Evolutionary conservation across 2,888 invertebrate species (phyloP).

Genomic region (Amblyjoppa fuscipennis): DNA sequence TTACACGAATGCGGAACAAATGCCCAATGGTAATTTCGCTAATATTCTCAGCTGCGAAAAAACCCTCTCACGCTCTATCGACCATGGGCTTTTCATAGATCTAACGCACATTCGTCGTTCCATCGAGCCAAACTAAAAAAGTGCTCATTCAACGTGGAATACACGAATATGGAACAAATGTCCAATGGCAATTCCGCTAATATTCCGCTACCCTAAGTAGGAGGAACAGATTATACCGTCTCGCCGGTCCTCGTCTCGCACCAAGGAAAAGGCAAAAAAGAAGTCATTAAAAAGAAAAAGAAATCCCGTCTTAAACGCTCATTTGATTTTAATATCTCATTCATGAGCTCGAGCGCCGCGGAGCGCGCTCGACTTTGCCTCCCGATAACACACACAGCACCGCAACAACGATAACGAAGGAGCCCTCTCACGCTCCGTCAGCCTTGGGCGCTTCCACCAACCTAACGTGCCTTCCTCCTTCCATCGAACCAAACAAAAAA

Average conservation of each 20-base stretch:
- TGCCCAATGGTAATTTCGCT: too few relatives aligned
- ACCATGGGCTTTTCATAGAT: too few relatives aligned
- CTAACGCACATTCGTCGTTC: too few relatives aligned
- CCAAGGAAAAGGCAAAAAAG: conserved; percentile 33
- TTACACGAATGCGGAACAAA: too few relatives aligned
- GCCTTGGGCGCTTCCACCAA: neutral
- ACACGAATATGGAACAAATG: too few relatives aligned
- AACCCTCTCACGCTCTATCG: too few relatives aligned
- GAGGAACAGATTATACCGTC: conserved; percentile 56
- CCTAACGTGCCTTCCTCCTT: too few relatives aligned
- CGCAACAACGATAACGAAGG: neutral
- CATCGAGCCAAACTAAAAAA: too few relatives aligned
- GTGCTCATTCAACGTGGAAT: too few relatives aligned
- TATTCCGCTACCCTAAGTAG: neutral
- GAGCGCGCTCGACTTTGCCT: conserved; percentile 44
- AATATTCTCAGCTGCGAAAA: too few relatives aligned
- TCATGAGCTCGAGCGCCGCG: conserved; percentile 50
- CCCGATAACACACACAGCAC: neutral
- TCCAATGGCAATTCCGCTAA: too few relatives aligned
- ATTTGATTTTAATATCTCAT: conserved; percentile 66
- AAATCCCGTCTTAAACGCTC: conserved; percentile 56
- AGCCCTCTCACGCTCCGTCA: neutral
- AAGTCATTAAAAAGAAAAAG: conserved; percentile 12
- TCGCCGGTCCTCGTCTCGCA: conserved; percentile 19
- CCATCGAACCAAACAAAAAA: neutral